Base-by-base conservation (phyloP, 2,113 vertebrate genomes). In the Micromys minutus region DNA sequence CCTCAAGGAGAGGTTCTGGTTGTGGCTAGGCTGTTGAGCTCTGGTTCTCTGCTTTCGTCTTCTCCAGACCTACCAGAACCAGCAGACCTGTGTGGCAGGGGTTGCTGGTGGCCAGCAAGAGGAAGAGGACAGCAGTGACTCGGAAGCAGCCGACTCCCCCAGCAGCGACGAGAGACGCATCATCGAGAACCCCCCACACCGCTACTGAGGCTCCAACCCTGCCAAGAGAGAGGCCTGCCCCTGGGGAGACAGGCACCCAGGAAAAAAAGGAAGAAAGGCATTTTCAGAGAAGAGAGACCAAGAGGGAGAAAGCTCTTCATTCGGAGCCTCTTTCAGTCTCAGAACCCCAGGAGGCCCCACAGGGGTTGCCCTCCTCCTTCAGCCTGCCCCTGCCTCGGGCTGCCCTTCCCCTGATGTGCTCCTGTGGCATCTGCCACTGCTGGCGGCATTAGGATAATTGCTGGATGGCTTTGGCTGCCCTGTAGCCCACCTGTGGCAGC, bases 151-250 rank as follows among this genome's bases (percentile, higher is more conserved):
- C 0, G 98, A 98, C 95, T 98, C 98, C 9, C 98, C 96, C 0
- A 99, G 99, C 87, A 99, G 99, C 0, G 99, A 99, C 0, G 99
- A 99, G 97, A 99, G 99, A 97, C 98, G 98, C 98, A 99, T 99
- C 98, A 99, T 99, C 97, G 98, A 75, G 98, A 99, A 29, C 87
- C 98, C 98, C 93, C 98, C 98, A 61, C 99, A 99, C 92, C 98
- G 98, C 98, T 99, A 99, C 98, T 99, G 97, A 99, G 39, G 93
- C 96, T 86, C 12, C 77, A 17, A 31, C 29, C 52, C n/a, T 69
- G 47, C 77, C 59, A 34, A 85, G 24, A 67, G 22, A 55, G 75
- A 72, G 63, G 39, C 67, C 79, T 67, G 52, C 77, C 85, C 85
- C 90, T 42, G 89, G 47, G 45, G 92, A 87, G 65, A 92, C 79